Evolutionary conservation across 1,140 invertebrate species (phyloP).

Genomic region (Formica selysi): DNA sequence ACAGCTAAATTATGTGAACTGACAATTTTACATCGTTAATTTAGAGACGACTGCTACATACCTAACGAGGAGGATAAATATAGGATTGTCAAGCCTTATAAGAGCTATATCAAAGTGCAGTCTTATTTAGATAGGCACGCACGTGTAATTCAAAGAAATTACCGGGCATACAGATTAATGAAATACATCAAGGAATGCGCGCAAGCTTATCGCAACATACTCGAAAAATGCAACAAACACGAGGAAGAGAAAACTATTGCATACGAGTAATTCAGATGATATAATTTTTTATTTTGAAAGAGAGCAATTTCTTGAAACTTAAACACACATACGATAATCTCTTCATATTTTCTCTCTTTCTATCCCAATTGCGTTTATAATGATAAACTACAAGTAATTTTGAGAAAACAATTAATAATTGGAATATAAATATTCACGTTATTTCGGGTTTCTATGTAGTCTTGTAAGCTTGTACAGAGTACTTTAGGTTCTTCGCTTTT

Average conservation of each 20-base stretch:
- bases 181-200: conserved; percentile 79
- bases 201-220: conserved; percentile 75
- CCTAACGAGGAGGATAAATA: conserved; percentile 88
- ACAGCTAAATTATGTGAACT: not conserved
- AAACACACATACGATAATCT: not conserved
- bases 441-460: not conserved
- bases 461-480: not conserved
- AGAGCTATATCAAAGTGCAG: conserved; percentile 87
- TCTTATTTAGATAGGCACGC: conserved; percentile 87
- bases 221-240: conserved; percentile 82
- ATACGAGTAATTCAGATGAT: conserved; percentile 77
- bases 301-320: not conserved
- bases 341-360: too few species aligned
- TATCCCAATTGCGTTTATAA: not conserved
- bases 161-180: conserved; percentile 83
- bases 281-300: conserved; percentile 8
- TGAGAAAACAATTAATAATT: conserved; percentile 13
- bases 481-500: not conserved
- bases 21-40: not conserved
- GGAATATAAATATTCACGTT: not conserved
- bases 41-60: conserved; percentile 86
- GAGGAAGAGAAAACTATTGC: conserved; percentile 78
- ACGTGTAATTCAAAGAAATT: conserved; percentile 88
- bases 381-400: not conserved
- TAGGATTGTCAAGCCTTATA: conserved; percentile 86